Evolutionary conservation across 2,888 invertebrate species (phyloP).

Genomic region (Tetragonisca angustula): DNA sequence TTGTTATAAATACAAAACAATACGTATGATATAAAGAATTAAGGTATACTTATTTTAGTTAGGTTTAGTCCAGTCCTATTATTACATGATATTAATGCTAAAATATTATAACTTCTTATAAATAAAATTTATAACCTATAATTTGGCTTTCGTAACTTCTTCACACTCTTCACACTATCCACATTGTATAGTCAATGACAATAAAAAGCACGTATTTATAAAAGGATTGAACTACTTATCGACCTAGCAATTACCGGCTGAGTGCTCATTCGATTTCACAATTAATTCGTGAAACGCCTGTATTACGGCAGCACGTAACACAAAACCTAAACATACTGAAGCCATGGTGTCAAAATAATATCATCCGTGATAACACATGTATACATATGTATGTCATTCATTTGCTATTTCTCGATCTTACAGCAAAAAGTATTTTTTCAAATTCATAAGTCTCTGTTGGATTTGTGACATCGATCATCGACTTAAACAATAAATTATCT

Average conservation of each 20-base stretch:
- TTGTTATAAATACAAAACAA: neutral
- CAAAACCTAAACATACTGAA: neutral
- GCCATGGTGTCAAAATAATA: neutral
- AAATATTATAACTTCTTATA: neutral
- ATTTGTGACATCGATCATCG: neutral
- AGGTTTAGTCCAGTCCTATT: neutral
- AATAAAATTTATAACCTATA: neutral
- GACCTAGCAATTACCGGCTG: slow-evolving; percentile 4
- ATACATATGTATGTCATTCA: neutral
- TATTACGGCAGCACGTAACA: slow-evolving; percentile 29
- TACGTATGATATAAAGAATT: neutral
- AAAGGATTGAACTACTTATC: neutral
- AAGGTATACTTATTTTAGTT: neutral
- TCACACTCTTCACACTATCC: neutral
- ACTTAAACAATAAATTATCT: neutral
- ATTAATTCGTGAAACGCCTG: neutral
- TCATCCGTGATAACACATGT: neutral
- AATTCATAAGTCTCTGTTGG: neutral
- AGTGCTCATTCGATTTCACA: neutral
- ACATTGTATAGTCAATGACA: neutral
- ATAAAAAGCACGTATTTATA: too few relatives aligned
- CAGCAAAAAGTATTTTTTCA: neutral
- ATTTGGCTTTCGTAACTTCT: neutral
- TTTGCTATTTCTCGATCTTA: neutral
- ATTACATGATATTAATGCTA: neutral